Conservation (phyloP, 2,888 invertebrate genomes). For the Punctoribates punctum region DNA sequence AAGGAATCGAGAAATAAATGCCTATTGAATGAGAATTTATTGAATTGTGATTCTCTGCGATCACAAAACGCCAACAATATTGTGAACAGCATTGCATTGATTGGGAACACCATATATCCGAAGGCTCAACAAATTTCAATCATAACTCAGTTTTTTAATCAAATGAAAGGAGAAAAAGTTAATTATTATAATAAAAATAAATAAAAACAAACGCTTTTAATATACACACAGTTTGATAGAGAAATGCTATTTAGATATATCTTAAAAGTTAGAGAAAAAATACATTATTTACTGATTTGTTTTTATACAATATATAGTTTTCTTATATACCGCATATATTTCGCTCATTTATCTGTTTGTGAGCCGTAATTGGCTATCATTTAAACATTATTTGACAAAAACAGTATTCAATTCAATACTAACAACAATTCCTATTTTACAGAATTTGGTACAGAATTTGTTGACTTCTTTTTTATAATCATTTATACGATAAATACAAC, state of each 20-base stretch:
- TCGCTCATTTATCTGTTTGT: background rate
- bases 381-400: slow-evolving; percentile 1
- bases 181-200: too few species aligned
- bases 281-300: background rate
- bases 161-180: too few species aligned
- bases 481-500: too few species aligned
- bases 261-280: background rate
- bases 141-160: too few species aligned
- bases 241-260: background rate
- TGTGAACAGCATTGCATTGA: too few species aligned
- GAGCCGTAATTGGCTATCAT: slow-evolving; percentile 10
- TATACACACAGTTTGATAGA: background rate
- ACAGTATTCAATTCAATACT: background rate
- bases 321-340: too few species aligned
- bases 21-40: too few species aligned
- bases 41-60: too few species aligned
- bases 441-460: slow-evolving; percentile 1
- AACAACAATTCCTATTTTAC: background rate
- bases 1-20: too few species aligned
- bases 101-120: too few species aligned
- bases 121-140: too few species aligned
- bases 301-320: slow-evolving; percentile 9
- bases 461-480: background rate
- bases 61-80: too few species aligned
- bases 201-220: background rate